Evolutionary conservation across 2,888 invertebrate species (phyloP).

Genomic region (Cataglyphis livida): DNA sequence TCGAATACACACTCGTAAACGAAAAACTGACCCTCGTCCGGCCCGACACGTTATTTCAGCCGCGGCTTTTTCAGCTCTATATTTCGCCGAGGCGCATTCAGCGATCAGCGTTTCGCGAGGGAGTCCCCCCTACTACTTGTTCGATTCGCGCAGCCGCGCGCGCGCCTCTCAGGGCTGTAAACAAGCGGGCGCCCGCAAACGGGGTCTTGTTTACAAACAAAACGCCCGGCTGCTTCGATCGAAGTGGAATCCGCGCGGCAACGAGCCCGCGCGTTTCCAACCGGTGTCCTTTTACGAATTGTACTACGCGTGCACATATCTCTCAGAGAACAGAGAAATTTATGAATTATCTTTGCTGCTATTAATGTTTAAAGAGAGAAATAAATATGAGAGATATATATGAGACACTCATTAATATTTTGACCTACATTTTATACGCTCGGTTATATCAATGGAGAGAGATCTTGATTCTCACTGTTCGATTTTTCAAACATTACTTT

Average conservation of each 20-base stretch:
- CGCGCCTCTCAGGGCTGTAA: slow-evolving; percentile 72
- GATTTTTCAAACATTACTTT: not conserved
- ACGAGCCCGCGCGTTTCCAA: not conserved
- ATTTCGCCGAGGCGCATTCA: slow-evolving; percentile 68
- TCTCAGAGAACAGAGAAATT: not conserved
- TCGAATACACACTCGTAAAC: slow-evolving; percentile 37
- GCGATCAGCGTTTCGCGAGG: slow-evolving; percentile 79
- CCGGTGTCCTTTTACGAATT: not conserved
- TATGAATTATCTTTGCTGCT: not conserved
- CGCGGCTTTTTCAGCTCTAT: slow-evolving; percentile 65
- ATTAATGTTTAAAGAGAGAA: not conserved
- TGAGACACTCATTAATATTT: not conserved
- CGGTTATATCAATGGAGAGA: not conserved
- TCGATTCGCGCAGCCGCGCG: slow-evolving; percentile 77
- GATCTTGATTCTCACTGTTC: not conserved
- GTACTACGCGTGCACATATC: not conserved
- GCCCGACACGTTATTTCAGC: slow-evolving; percentile 52
- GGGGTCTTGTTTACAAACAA: slow-evolving; percentile 64
- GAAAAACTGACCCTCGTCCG: slow-evolving; percentile 31
- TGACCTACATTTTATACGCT: not conserved
- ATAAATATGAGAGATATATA: not conserved
- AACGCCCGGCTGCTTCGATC: slow-evolving; percentile 31
- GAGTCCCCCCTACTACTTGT: slow-evolving; percentile 79
- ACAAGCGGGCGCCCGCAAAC: slow-evolving; percentile 29
- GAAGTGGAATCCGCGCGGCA: not conserved